Base-by-base conservation (phyloP, 2,797 vertebrate genomes). In the Pipistrellus pipistrellus region DNA sequence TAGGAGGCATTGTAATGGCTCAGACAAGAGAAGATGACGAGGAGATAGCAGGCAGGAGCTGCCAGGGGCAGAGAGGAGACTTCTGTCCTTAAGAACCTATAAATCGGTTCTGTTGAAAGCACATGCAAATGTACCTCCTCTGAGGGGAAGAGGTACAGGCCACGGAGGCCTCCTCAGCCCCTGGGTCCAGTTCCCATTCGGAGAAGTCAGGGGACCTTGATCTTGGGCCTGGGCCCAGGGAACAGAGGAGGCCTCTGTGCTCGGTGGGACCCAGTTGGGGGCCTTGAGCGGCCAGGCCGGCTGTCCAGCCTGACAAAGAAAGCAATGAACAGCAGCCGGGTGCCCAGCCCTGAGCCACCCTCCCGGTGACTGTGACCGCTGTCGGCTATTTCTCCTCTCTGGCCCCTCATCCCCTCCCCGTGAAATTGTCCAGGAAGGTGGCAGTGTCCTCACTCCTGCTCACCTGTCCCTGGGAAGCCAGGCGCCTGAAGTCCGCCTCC, bases 31-130 rank as follows among this genome's bases (percentile, higher is more conserved):
- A 38, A 68, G 32, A 71, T 69, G 9, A 46, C 13, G 27, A 48
- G 51, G 51, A 94, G 44, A 64, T 1, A 80, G 80, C 35, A 80
- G 85, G 41, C 66, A 80, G 35, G 84, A 12, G 8, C 71, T 85
- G 25, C 32, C 13, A 30, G 41, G 1, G 38, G 46, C 35, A 72
- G 9, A 64, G 23, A 44, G 1, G 55, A 59, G 68, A 21, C 10
- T n/a, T 77, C 78, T 51, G 41, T 78, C 77, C 73, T 30, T 5
- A 81, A 14, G 5, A 41, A 57, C 75, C 80, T 66, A 25, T 41
- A 53, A 68, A 68, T 64, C 46, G n/a, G 41, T 44, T 85, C 21
- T 18, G 51, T n/a, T 25, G 18, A 82, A 48, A 32, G 41, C 69
- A 62, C 71, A 89, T 55, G 10, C 4, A 38, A 76, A 89, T 71